Conservation (phyloP, 2,797 vertebrate genomes). For the Tapera naevia region DNA sequence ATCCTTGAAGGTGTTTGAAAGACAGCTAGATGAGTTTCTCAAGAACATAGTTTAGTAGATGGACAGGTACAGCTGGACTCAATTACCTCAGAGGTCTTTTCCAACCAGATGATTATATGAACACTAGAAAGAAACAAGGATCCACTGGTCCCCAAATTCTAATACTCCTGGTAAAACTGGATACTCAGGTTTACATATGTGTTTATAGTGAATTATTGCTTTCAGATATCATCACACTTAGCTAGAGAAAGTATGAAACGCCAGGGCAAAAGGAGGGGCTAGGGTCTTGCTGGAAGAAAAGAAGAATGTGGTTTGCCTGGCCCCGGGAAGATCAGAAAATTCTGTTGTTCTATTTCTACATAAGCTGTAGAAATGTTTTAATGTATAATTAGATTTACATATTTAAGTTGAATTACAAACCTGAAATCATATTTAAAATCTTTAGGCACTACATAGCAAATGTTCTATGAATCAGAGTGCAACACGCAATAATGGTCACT, state of each 20-base stretch:
- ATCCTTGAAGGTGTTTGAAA: no score
- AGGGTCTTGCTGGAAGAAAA: neutral
- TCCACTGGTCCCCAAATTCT: neutral
- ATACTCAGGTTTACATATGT: neutral
- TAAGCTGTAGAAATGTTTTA: fast-evolving
- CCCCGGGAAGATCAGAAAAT: neutral
- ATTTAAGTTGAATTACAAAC: neutral
- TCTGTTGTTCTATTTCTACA: neutral
- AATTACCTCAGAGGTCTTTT: no score
- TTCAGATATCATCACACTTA: neutral
- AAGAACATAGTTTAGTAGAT: no score
- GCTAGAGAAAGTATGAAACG: neutral
- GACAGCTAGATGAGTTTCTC: no score
- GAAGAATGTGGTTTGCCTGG: neutral
- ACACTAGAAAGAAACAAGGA: neutral
- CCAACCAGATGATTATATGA: no score
- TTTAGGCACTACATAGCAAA: neutral
- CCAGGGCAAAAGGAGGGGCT: neutral
- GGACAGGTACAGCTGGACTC: no score
- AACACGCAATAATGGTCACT: fast-evolving
- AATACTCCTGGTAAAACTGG: neutral
- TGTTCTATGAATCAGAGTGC: neutral
- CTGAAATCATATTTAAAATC: neutral
- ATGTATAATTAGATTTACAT: neutral
- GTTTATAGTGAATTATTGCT: neutral